Evolutionary conservation across 2,888 invertebrate genomes (phyloP).

Genomic region (Synergus gifuensis): DNA sequence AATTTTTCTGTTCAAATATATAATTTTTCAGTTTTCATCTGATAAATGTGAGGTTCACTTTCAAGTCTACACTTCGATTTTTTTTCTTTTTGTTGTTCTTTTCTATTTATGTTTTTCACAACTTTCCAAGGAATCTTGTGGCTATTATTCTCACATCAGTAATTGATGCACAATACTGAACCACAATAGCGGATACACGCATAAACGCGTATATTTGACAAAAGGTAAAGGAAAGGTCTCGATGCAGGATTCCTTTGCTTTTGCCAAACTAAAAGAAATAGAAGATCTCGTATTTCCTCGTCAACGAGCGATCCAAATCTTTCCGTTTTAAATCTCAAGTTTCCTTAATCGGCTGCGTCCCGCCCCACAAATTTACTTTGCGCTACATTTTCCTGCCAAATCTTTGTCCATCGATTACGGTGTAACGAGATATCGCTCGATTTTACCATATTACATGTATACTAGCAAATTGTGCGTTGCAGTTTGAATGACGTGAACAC

Average conservation of each 20-base stretch:
- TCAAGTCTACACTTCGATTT: background rate
- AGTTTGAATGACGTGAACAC: constrained; percentile 35
- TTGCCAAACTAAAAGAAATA: constrained; percentile 12
- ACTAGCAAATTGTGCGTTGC: constrained; percentile 23
- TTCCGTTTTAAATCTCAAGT: constrained; percentile 58
- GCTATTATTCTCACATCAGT: constrained; percentile 32
- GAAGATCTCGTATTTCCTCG: constrained; percentile 39
- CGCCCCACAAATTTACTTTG: constrained; percentile 67
- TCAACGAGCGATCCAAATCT: constrained; percentile 35
- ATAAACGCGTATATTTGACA: constrained; percentile 39
- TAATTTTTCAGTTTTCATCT: background rate
- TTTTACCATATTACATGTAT: constrained; percentile 35
- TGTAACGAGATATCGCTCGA: constrained; percentile 67
- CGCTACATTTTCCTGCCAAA: constrained; percentile 62
- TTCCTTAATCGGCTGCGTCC: constrained; percentile 65
- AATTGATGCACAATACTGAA: constrained; percentile 39
- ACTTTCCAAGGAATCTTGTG: constrained; percentile 21
- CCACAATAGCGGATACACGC: constrained; percentile 36
- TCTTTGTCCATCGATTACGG: constrained; percentile 70
- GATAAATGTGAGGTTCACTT: constrained; percentile 8
- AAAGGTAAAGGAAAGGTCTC: constrained; percentile 31
- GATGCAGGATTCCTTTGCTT: constrained; percentile 13
- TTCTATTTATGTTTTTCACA: constrained; percentile 38
- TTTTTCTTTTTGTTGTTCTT: constrained; percentile 20
- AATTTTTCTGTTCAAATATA: background rate